Conservation (phyloP, 1,140 invertebrate species). For the Orchestia grillus region DNA sequence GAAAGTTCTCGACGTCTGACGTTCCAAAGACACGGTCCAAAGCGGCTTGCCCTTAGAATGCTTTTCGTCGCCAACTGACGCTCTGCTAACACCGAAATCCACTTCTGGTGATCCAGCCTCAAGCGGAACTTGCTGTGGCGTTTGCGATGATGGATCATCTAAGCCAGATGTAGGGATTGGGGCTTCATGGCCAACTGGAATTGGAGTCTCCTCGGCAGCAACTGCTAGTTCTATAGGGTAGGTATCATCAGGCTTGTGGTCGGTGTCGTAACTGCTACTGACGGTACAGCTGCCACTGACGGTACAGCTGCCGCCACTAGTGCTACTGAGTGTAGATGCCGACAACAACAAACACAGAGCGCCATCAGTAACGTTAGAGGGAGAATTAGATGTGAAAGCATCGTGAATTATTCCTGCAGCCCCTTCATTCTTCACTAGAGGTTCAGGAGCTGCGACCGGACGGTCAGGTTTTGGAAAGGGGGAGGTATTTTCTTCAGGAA, state of each 20-base stretch:
- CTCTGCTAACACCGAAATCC: neutral
- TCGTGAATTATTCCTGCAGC: neutral
- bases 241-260: neutral
- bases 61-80: neutral
- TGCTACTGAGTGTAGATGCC: conserved; percentile 1
- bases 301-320: neutral
- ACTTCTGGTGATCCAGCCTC: neutral
- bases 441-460: neutral
- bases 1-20: neutral
- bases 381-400: neutral
- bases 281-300: conserved; percentile 25
- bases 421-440: neutral
- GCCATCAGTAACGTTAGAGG: neutral
- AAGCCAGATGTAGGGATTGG: neutral
- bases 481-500: neutral
- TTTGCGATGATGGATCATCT: neutral
- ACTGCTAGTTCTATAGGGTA: neutral
- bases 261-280: conserved; percentile 44
- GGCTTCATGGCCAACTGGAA: neutral
- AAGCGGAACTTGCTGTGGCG: neutral
- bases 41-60: neutral
- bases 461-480: neutral
- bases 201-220: conserved; percentile 2
- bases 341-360: conserved; percentile 16
- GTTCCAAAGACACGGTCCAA: neutral